Evolutionary conservation across 2,888 invertebrate species (phyloP), one percentile per base, ranked within the genome.

Genomic region (Trichogramma evanescens): DNA sequence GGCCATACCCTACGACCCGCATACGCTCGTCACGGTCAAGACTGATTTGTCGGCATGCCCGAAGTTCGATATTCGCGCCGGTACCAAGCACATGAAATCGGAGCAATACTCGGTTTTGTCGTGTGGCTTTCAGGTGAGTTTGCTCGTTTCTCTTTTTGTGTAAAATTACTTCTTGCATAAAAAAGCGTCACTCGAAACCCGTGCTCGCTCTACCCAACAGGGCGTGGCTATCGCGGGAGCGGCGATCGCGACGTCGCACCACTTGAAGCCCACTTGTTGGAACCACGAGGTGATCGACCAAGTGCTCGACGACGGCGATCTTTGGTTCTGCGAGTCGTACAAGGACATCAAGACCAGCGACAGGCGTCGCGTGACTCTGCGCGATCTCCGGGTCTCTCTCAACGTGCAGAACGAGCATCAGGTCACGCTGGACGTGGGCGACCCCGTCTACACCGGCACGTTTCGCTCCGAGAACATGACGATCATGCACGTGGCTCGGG

Each of bases 231-330:
- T 73, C n/a, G 74, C 74, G 50, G 69, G 77, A 54, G 69, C 72
- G 26, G 77, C 77, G 2, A 73, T 74, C 13, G 76, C 72, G 4
- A 73, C 77, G 10, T 70, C 72, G 2, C 63, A 66, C 4, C 42
- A 76, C 3, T 61, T 69, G 57, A 70, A 74, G 46, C 68, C 77
- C 0, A 67, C 69, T 6, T 71, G 68, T 39, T 78, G 77, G 77
- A 73, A 72, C 60, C 72, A 74, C 60, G 54, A 66, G 42, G 65
- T 71, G 5, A 74, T 78, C 46, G 76, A 78, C 66, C 74, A 73
- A 59, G 69, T 77, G 2, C 58, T 77, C 45, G 73, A 72, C 42
- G 78, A 78, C 58, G 77, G 77, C 4, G 73, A 78, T 49, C 70
- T 65, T 2, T 76, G 74, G 55, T 77, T 71, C 54, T 70, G 68